Conservation (phyloP, 2,888 invertebrate genomes). For the Temnothorax ravouxi region DNA sequence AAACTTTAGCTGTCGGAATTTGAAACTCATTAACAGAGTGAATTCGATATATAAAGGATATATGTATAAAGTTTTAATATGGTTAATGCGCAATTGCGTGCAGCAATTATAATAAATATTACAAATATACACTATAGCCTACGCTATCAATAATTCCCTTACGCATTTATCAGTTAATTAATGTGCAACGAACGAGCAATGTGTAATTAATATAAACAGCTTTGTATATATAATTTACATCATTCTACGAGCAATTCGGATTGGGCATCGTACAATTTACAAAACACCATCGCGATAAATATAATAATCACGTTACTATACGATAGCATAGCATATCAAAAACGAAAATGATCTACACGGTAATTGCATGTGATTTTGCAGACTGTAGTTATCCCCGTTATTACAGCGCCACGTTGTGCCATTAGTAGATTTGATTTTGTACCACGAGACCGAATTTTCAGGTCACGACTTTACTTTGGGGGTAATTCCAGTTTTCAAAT, state of each 20-base stretch:
- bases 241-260: neutral
- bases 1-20: conserved; percentile 11
- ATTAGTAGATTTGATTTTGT: neutral
- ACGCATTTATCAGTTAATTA: conserved; percentile 22
- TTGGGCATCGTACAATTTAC: conserved; percentile 6
- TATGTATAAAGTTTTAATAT: too few relatives aligned
- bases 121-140: neutral
- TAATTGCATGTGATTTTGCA: neutral
- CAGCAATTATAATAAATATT: conserved; percentile 27
- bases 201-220: conserved; percentile 20
- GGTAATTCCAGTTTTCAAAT: neutral
- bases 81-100: neutral
- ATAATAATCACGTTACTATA: conserved; percentile 5
- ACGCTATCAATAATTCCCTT: conserved; percentile 29
- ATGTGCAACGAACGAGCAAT: neutral
- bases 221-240: conserved; percentile 30
- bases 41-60: neutral
- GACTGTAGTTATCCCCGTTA: conserved; percentile 11
- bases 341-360: neutral
- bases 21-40: conserved; percentile 16
- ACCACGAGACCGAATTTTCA: neutral
- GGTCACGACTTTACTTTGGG: neutral
- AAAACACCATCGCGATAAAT: neutral
- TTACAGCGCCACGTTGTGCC: neutral
- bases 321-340: neutral